Conservation (phyloP, 2,797 vertebrate species). For the Labroides dimidiatus region DNA sequence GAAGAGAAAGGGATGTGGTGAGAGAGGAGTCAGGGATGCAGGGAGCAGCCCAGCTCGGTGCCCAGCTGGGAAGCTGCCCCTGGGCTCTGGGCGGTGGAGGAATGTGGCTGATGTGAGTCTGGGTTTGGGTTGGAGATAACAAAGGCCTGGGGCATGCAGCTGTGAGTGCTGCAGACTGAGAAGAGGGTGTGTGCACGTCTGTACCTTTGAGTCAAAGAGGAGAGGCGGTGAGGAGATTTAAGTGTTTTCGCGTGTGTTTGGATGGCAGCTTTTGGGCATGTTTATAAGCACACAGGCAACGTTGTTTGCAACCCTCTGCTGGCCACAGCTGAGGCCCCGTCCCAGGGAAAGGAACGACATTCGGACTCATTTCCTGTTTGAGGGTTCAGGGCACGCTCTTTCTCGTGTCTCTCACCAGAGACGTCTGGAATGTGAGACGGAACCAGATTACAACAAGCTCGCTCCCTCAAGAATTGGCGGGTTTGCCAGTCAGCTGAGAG, state of each 20-base stretch:
- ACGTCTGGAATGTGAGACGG: slow-evolving; percentile 64
- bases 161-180: slow-evolving; percentile 64
- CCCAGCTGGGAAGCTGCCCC: slow-evolving; percentile 74
- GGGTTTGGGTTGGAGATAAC: slow-evolving; percentile 61
- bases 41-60: slow-evolving; percentile 51
- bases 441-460: slow-evolving; percentile 59
- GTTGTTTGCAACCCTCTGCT: slow-evolving; percentile 27
- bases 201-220: slow-evolving; percentile 28
- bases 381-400: slow-evolving; percentile 50
- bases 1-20: slow-evolving; percentile 18
- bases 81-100: slow-evolving; percentile 65
- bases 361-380: slow-evolving; percentile 77
- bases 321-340: slow-evolving; percentile 48
- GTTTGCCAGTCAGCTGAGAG: slow-evolving; percentile 61
- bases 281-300: slow-evolving; percentile 41
- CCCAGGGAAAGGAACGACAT: slow-evolving; percentile 53
- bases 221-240: slow-evolving; percentile 13
- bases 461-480: slow-evolving; percentile 46
- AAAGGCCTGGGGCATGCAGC: slow-evolving; percentile 65
- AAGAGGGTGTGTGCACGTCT: slow-evolving; percentile 30
- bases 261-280: slow-evolving; percentile 19
- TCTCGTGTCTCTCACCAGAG: slow-evolving; percentile 37
- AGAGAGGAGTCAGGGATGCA: slow-evolving; percentile 37
- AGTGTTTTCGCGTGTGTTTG: slow-evolving; percentile 17
- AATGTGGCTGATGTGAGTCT: slow-evolving; percentile 74